phyloP scores from a whole-genome alignment of 2,888 invertebrate species.

The Oscheius sp. region DNA sequence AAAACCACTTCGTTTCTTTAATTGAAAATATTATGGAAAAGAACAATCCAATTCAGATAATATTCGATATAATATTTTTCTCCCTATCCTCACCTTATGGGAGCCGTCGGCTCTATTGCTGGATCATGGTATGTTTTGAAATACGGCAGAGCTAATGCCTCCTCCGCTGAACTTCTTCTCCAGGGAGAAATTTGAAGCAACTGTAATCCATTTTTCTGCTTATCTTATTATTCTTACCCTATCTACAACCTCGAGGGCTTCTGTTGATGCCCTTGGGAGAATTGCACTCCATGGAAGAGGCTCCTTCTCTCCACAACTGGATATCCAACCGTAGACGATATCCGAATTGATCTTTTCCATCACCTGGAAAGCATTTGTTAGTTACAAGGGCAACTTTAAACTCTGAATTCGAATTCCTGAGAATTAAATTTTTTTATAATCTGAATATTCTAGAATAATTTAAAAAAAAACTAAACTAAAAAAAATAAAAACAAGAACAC shows the following conservation, averaged over 20 bases:
- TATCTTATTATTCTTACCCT: slow-evolving; percentile 5
- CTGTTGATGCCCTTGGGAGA: slow-evolving; percentile 71
- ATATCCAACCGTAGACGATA: slow-evolving; percentile 70
- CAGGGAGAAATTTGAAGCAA: slow-evolving; percentile 71
- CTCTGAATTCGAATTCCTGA: too few species aligned
- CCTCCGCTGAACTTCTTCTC: slow-evolving; percentile 71
- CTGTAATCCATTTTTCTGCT: slow-evolving; percentile 32
- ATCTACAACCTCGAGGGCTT: slow-evolving; percentile 64
- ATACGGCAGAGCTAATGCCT: slow-evolving; percentile 72
- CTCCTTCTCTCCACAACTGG: slow-evolving; percentile 54
- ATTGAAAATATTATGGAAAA: background rate
- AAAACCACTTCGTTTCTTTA: background rate
- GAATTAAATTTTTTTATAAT: too few species aligned
- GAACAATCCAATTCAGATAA: background rate
- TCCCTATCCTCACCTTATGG: slow-evolving; percentile 34
- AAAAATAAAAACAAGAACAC: background rate
- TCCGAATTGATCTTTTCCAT: slow-evolving; percentile 69
- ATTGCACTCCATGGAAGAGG: slow-evolving; percentile 71
- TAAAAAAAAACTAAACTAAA: too few species aligned
- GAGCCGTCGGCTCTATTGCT: slow-evolving; percentile 71
- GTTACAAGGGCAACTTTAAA: too few species aligned
- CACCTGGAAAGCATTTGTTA: slow-evolving; percentile 2
- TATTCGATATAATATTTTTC: too few species aligned
- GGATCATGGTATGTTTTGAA: slow-evolving; percentile 73
- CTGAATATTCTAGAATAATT: too few species aligned